Base-by-base conservation (phyloP, 2,888 invertebrate species). In the Lasioglossum lativentre region DNA sequence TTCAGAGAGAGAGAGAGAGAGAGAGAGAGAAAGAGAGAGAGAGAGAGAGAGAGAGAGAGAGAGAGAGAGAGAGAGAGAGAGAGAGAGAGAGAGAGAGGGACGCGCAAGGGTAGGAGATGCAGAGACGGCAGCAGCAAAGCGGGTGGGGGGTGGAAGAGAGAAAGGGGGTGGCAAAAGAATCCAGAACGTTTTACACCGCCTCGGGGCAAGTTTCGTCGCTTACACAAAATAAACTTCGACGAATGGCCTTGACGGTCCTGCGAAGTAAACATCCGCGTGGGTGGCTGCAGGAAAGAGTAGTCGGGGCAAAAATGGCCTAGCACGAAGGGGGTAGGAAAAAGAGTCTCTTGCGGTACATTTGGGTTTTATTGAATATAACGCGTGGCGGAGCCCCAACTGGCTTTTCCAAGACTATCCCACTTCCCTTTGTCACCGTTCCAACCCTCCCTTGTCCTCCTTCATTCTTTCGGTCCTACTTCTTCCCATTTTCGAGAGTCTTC, bases 341-440 rank as follows among this genome's bases (percentile, higher is more conserved):
- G 88, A 89, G 91, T 91, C 92, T 92, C 92, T 92, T 87, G 90
- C 92, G 92, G 92, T 92, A 93, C 92, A 93, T 93, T 93, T 92
- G 91, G 93, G 87, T 93, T 93, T 93, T 93, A 93, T 93, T 92
- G 93, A 93, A 93, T 93, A 92, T 92, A 93, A 93, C 92, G 91
- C 88, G 86, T 83, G 83, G 83, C 78, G 78, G 83, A 83, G 85
- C 87, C 85, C 84, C 90, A 78, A 89, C 87, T 77, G 88, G 83
- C 89, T 90, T 88, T 52, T 88, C 86, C 89, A 86, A 87, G 91
- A 89, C 87, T 86, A 83, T 82, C 90, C 83, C 86, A 83, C 81
- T 75, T 80, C 85, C 82, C 86, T 77, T 80, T 78, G 79, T 82
- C 86, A 87, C 78, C 85, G 68, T 80, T 82, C 56, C 70, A n/a